Base-by-base conservation (phyloP, 1,140 invertebrate genomes). In the Musca vetustissima region DNA sequence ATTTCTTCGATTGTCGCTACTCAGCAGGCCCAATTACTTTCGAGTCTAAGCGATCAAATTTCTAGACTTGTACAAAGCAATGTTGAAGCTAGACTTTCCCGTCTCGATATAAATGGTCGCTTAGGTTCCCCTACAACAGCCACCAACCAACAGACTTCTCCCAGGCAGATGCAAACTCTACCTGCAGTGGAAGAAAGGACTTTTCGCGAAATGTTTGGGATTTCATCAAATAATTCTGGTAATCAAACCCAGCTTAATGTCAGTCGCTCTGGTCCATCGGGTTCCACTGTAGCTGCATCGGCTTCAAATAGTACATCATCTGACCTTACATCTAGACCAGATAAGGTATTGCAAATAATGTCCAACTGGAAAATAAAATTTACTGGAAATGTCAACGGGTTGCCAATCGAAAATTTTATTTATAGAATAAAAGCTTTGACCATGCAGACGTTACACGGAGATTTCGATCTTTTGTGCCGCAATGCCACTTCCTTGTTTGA, bases 391-490 rank as follows among this genome's bases (percentile, higher is more conserved):
- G 4, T 14, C 1, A 50, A 13, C n/a, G 13, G 49, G 1, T 21
- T 50, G 4, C 11, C 49, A 19, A 11, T 50, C 6, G 49, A 50
- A 7, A 50, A 50, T 50, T 50, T 50, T n/a, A 50, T 50, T 11
- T 50, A 50, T 19, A 17, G n/a, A 2, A n/a, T 21, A 7, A 21
- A 50, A 50, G 2, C 49, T 50, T n/a, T 21, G 6, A 43, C 36
- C 11, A 11, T 43, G 4, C 36, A 43, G 36, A 43, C 11, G 13
- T 13, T 43, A 11, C 21, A 24, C 2, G 59, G 61, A 65, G 28
- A 65, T 65, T 65, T 65, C n/a, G 32, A 65, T n/a, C 3, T 47
- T 22, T 17, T 65, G 15, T 65, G 61, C 19, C 25, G 22, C 13
- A 65, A 65, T 48, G n/a, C 32, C 7, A 21, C 17, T 47, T 21